Percentiles rank a stretch among this genome's conserved stretches.
Evolutionary conservation across 1,140 invertebrate genomes (phyloP).

Genomic region (Zaprionus ghesquierei): DNA sequence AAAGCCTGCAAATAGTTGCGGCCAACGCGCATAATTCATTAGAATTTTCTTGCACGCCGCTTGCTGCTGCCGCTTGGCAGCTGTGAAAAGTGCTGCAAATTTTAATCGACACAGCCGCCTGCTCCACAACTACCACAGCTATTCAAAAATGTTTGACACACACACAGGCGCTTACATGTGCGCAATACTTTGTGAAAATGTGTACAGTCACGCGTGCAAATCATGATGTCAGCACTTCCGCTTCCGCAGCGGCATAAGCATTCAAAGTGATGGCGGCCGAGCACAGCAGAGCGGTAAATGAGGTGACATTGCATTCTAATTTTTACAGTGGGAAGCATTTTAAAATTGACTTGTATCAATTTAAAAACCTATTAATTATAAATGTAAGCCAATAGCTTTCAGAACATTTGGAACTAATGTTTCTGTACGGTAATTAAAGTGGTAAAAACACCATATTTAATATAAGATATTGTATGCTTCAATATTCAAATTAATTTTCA

Average conservation of each 20-base stretch:
- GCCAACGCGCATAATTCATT: constrained; percentile 51
- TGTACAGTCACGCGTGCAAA: constrained; percentile 79
- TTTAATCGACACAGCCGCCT: constrained; percentile 57
- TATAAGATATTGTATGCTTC: too few relatives aligned
- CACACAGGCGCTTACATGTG: constrained; percentile 21
- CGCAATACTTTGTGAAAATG: constrained; percentile 48
- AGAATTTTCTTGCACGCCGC: constrained; percentile 51
- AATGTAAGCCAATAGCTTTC: background rate
- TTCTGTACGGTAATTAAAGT: too few relatives aligned
- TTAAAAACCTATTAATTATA: background rate
- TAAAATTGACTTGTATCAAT: background rate
- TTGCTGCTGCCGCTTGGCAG: constrained; percentile 60
- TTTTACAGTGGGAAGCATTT: constrained; percentile 34
- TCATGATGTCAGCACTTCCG: constrained; percentile 80
- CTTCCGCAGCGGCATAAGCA: constrained; percentile 55
- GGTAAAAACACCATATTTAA: too few relatives aligned
- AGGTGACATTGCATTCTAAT: constrained; percentile 67
- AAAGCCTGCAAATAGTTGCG: constrained; percentile 86
- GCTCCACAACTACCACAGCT: constrained; percentile 22
- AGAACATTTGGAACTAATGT: background rate
- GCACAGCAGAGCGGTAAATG: constrained; percentile 35
- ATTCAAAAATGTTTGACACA: constrained; percentile 59
- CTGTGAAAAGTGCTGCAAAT: constrained; percentile 41
- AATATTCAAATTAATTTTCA: too few relatives aligned
- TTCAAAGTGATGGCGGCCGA: background rate